Evolutionary conservation across 1,140 invertebrate species (phyloP), one percentile per base, ranked within the genome.

Genomic region (Heliconius eleuchia): DNA sequence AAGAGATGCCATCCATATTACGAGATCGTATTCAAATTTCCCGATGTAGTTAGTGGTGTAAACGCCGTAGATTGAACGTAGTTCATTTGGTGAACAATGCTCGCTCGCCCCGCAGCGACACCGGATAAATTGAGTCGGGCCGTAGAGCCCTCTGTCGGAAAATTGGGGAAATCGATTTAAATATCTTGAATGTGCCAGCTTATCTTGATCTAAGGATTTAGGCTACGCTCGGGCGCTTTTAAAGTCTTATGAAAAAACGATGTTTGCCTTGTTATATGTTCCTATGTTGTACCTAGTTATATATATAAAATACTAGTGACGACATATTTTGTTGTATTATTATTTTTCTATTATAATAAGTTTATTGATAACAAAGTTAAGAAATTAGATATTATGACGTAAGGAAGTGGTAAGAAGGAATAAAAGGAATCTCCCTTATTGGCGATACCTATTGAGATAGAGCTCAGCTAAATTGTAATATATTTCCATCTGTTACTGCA

Each of bases 151-250:
- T 88, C 88, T 85, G 86, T 88, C 86, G 89, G 89, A 92, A 93
- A 93, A 94, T 92, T 93, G 90, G 87, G 89, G 88, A 94, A 94
- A 94, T 94, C 92, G 91, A 93, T 94, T 94, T 94, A 93, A 93
- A 93, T 92, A 92, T 93, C 89, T 92, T 87, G 84, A 93, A 92
- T 92, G 91, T 93, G 90, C 91, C 82, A 86, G 86, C 89, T 92
- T 92, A 93, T 93, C 91, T 89, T 82, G 89, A 91, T 91, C 79
- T 78, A n/a, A 82, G 77, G 80, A 84, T 82, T 82, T 84, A 84
- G 81, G 78, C 78, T 73, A 80, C 79, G 80, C 76, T 76, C 71
- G 79, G 71, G 79, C 79, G 37, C 74, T 76, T 71, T 76, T 73
- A 80, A 71, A 70, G 6, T 39, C 52, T 76, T 50, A 52, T 75